Percentiles rank a stretch among this genome's conserved stretches.
Evolutionary conservation across 2,113 vertebrate genomes (phyloP).

Genomic region (Neogobius melanostomus): DNA sequence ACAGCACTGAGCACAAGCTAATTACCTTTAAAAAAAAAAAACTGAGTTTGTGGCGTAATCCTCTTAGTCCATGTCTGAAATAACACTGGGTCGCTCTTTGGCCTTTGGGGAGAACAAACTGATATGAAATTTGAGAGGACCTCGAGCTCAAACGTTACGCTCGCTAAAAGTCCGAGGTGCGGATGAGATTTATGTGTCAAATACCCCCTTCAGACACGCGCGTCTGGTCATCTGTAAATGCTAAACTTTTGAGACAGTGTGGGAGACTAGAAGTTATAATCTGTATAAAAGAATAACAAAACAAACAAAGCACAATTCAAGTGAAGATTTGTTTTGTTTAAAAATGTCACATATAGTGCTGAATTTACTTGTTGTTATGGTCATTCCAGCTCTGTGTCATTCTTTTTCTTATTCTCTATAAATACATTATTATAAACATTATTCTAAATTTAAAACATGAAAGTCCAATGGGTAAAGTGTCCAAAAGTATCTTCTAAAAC

Average conservation of each 20-base stretch:
- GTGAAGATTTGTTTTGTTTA: no score
- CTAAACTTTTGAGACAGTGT: no score
- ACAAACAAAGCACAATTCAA: constrained; percentile 7
- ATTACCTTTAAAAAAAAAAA: constrained; percentile 74
- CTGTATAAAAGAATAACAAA: constrained; percentile 71
- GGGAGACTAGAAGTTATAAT: constrained; percentile 54
- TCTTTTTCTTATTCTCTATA: no score
- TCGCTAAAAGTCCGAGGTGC: constrained; percentile 18
- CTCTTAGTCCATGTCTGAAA: constrained; percentile 31
- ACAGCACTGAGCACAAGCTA: constrained; percentile 81
- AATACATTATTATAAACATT: no score
- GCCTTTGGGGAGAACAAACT: constrained; percentile 20
- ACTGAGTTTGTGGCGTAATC: constrained; percentile 35
- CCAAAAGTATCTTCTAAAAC: no score
- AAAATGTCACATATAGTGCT: no score
- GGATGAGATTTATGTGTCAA: constrained; percentile 38
- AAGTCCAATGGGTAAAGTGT: no score
- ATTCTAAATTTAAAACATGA: no score
- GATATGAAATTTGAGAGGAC: constrained; percentile 13
- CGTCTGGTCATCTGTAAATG: constrained; percentile 24
- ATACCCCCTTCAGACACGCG: constrained; percentile 29
- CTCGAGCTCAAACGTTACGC: constrained; percentile 20
- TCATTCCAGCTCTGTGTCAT: no score
- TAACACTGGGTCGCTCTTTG: constrained; percentile 7
- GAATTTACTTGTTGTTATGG: no score